These are phyloP conservation scores for Heliconius hermathena DNA, from an alignment of 1,140 invertebrate species.

Conservation along the genomic window DNA sequence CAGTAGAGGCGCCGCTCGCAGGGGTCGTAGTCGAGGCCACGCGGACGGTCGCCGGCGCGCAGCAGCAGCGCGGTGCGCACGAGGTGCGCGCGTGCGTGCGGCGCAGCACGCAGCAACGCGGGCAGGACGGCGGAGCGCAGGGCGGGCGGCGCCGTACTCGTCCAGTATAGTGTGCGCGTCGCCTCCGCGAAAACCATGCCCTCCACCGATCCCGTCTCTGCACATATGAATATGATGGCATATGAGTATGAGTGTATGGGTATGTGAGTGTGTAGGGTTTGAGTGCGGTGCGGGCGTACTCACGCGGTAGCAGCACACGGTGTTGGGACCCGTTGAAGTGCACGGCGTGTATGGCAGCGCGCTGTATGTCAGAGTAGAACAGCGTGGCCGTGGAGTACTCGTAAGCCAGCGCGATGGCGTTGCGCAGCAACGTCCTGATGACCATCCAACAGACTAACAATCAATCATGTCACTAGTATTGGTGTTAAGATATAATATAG, in stretches of 20 bases:
- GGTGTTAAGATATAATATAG: no score
- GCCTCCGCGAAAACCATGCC: constrained; percentile 89
- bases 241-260: constrained; percentile 33
- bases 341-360: constrained; percentile 91
- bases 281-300: constrained; percentile 52
- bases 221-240: not conserved
- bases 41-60: constrained; percentile 87
- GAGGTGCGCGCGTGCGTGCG: constrained; percentile 58
- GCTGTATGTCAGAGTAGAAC: constrained; percentile 94
- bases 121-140: constrained; percentile 79
- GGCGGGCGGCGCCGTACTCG: constrained; percentile 82
- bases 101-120: constrained; percentile 83
- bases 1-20: constrained; percentile 90
- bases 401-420: constrained; percentile 92
- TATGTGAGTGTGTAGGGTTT: not conserved
- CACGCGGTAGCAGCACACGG: constrained; percentile 86
- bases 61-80: constrained; percentile 87
- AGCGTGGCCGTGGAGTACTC: constrained; percentile 87
- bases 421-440: constrained; percentile 85
- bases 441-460: not conserved
- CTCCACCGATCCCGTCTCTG: constrained; percentile 90
- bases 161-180: constrained; percentile 90
- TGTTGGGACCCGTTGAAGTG: constrained; percentile 91
- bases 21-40: constrained; percentile 91
- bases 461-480: no score